Percentiles rank a stretch among this genome's conserved stretches.
Conservation (phyloP, 2,797 vertebrate genomes). For the Bucorvus abyssinicus region DNA sequence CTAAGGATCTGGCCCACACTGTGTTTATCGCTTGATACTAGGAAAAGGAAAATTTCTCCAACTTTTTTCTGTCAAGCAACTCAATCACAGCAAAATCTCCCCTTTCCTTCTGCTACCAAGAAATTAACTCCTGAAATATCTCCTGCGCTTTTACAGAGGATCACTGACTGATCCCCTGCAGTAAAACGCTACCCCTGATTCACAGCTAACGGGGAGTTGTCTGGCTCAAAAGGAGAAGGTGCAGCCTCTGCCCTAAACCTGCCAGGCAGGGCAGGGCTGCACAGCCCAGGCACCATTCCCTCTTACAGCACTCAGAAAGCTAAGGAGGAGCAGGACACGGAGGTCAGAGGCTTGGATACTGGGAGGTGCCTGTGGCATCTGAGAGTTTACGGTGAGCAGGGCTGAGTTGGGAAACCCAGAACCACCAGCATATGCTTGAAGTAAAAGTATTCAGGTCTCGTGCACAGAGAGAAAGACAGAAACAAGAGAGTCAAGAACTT, state of each 20-base stretch:
- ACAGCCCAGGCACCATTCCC: neutral
- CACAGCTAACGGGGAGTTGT: neutral
- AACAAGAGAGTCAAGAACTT: neutral
- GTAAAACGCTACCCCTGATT: neutral
- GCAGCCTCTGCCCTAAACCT: neutral
- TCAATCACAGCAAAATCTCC: neutral
- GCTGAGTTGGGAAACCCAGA: neutral
- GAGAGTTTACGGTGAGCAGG: neutral
- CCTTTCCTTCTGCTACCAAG: neutral
- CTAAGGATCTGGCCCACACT: neutral
- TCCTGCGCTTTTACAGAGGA: neutral
- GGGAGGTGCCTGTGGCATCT: neutral
- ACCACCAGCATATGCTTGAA: accelerated
- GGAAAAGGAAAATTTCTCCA: neutral
- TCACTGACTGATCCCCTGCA: neutral
- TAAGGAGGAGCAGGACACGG: neutral
- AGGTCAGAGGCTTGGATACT: neutral
- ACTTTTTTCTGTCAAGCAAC: neutral
- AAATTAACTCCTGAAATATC: neutral
- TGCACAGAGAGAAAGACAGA: neutral
- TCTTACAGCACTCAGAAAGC: neutral
- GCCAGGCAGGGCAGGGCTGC: neutral
- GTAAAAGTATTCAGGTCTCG: neutral
- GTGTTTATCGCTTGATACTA: neutral
- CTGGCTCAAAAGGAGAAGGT: neutral